phyloP scores from a whole-genome alignment of 1,140 invertebrate genomes.

The Tribolium castaneum region DNA sequence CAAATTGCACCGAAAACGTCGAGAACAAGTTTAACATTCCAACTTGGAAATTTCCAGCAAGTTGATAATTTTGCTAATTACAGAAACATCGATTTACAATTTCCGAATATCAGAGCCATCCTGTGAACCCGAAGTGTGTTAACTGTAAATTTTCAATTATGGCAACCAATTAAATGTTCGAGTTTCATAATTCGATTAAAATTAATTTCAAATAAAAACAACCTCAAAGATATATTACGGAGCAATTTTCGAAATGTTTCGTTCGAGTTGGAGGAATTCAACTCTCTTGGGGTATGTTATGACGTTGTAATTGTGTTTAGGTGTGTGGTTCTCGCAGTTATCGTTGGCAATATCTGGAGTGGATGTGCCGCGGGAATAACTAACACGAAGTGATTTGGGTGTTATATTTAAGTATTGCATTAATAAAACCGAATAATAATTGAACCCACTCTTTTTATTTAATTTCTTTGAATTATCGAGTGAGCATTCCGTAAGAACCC shows the following conservation, averaged over 20 bases:
- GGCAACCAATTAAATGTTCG: neutral
- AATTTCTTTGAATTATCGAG: neutral
- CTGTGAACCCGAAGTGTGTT: conserved; percentile 5
- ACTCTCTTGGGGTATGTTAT: neutral
- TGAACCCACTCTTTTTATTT: no score
- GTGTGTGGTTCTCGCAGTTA: neutral
- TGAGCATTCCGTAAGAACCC: conserved; percentile 2
- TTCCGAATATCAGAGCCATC: conserved; percentile 4
- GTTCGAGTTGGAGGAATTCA: neutral
- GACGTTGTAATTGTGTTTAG: neutral
- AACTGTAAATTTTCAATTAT: conserved; percentile 8
- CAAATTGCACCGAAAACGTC: neutral
- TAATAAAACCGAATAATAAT: no score
- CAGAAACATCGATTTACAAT: conserved; percentile 25
- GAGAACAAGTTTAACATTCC: conserved; percentile 22
- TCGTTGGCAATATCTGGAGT: neutral
- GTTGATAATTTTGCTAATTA: conserved; percentile 27
- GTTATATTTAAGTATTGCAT: neutral
- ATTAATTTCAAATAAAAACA: neutral
- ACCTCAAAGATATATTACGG: neutral
- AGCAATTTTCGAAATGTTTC: neutral
- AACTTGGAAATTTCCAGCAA: conserved; percentile 10
- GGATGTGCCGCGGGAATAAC: neutral
- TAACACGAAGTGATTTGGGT: neutral
- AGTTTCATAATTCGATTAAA: neutral